These are phyloP conservation scores for Ardeotis arabs DNA, from an alignment of 2,113 vertebrate species.

Conservation along the genomic window DNA sequence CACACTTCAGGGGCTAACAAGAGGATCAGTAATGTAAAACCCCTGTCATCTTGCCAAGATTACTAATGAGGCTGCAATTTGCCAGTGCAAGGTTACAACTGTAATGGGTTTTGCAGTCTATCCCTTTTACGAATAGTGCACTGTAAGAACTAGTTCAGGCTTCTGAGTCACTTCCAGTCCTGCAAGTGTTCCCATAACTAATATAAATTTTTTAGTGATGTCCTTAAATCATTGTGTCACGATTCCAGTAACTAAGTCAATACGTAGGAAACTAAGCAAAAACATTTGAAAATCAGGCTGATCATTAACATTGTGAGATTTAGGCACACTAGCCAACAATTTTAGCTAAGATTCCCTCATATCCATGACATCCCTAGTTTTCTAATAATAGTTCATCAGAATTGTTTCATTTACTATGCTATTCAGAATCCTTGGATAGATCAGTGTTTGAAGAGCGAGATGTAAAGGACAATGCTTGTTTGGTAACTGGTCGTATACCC, in stretches of 20 bases:
- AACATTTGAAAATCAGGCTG: neutral
- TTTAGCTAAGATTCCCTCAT: neutral
- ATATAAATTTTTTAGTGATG: neutral
- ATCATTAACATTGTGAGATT: neutral
- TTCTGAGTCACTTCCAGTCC: neutral
- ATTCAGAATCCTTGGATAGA: neutral
- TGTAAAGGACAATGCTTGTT: neutral
- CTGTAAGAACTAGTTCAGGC: neutral
- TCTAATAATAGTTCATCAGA: neutral
- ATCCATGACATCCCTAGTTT: neutral
- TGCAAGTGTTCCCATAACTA: neutral
- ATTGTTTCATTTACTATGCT: neutral
- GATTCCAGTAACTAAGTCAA: neutral
- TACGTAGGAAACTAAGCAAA: neutral
- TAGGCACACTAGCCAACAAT: neutral
- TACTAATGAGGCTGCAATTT: constrained; percentile 40
- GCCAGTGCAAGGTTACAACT: neutral
- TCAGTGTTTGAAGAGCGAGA: neutral
- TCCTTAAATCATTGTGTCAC: neutral
- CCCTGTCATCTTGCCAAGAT: neutral
- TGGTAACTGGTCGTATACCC: neutral
- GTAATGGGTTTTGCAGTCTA: neutral
- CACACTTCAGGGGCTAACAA: constrained; percentile 36
- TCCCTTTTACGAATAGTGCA: neutral
- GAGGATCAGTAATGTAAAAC: constrained; percentile 24